phyloP scores from a whole-genome alignment of 2,888 invertebrate genomes.

The Trichopria drosophilae region DNA sequence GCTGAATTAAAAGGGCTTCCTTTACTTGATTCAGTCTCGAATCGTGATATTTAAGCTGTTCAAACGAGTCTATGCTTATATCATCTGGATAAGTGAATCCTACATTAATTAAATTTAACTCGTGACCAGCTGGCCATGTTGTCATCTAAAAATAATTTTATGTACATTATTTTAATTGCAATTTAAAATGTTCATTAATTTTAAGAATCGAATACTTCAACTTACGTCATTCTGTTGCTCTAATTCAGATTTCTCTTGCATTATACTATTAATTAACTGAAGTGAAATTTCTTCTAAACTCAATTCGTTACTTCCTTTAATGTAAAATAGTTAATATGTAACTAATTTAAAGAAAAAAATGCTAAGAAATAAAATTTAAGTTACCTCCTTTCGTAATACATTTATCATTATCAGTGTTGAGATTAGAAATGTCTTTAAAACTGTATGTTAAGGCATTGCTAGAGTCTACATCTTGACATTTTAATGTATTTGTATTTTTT shows the following conservation, averaged over 20 bases:
- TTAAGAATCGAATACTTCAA: not conserved
- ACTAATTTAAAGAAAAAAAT: not conserved
- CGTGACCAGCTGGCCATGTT: conserved; percentile 64
- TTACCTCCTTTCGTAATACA: conserved; percentile 39
- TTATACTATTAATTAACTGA: conserved; percentile 70
- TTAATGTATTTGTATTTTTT: conserved; percentile 62
- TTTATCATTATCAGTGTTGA: conserved; percentile 35
- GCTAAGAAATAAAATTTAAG: conserved; percentile 19
- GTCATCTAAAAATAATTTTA: conserved; percentile 61
- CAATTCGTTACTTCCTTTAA: conserved; percentile 51
- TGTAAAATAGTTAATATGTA: conserved; percentile 1
- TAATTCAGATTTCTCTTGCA: conserved; percentile 70
- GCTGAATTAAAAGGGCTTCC: conserved; percentile 66
- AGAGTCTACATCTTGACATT: no score
- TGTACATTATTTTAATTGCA: conserved; percentile 9
- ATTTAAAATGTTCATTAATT: conserved; percentile 10
- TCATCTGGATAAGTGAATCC: conserved; percentile 67
- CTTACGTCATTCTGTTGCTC: conserved; percentile 66
- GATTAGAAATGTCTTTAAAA: conserved; percentile 39
- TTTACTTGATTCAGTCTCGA: conserved; percentile 67
- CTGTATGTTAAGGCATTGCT: conserved; percentile 43
- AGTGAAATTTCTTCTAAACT: conserved; percentile 79
- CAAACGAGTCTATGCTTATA: conserved; percentile 65
- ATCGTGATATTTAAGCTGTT: conserved; percentile 69
- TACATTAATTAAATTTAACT: conserved; percentile 65